These are phyloP conservation scores for Elysia crispata DNA, from an alignment of 2,888 invertebrate species.

Conservation along the genomic window DNA sequence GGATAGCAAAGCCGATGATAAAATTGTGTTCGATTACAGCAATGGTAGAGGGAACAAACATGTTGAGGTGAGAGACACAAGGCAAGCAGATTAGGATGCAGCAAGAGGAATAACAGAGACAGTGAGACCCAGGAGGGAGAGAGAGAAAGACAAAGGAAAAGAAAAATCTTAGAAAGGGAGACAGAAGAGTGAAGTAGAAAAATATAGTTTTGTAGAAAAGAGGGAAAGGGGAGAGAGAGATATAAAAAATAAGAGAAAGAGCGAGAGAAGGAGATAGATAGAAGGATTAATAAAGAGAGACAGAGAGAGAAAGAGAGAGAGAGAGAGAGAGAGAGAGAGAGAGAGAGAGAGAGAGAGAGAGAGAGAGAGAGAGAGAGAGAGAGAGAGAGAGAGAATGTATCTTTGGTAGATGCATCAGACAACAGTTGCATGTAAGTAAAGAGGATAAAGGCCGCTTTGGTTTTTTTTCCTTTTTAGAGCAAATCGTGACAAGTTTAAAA, in stretches of 20 bases:
- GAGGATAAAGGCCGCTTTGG: no score
- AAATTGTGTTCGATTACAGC: no score
- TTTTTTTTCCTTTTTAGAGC: no score
- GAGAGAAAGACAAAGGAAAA: not conserved
- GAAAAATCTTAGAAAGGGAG: not conserved
- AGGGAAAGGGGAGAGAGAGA: not conserved
- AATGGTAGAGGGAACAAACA: no score
- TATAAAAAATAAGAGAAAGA: not conserved
- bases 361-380: constrained; percentile 37
- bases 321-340: constrained; percentile 31
- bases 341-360: constrained; percentile 35
- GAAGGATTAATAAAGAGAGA: not conserved
- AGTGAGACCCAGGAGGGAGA: constrained; percentile 10
- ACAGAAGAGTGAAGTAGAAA: not conserved
- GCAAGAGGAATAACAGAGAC: no score
- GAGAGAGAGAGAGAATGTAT: constrained; percentile 6
- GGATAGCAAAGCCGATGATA: no score
- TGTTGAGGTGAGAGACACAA: no score
- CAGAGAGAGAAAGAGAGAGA: not conserved
- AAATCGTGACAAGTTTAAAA: no score
- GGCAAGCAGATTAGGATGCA: no score
- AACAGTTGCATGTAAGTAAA: no score
- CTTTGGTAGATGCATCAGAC: no score
- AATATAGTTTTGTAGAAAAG: not conserved
- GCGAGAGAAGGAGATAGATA: not conserved